Evolutionary conservation across 37 sponge, comb jelly and placozoan genomes (phyloP).

Genomic region (Crambe crambe): DNA sequence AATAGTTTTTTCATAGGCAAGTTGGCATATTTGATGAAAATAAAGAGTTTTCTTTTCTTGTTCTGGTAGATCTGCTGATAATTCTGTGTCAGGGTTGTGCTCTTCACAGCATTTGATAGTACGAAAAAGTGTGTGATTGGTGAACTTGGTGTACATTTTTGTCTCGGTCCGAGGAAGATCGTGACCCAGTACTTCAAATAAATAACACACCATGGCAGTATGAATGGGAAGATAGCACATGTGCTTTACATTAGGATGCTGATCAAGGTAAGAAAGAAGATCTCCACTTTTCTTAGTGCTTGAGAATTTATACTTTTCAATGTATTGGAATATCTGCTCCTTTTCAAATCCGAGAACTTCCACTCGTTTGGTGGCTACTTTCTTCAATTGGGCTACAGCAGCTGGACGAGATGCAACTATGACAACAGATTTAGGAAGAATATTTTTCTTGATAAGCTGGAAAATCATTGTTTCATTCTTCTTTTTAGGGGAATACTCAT

Average conservation of each 20-base stretch:
- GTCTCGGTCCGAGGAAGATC: conserved; percentile 25
- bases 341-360: conserved; percentile 26
- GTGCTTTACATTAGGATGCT: conserved; percentile 22
- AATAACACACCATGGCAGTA: conserved; percentile 14
- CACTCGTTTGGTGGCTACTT: not conserved
- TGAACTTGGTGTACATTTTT: conserved; percentile 19
- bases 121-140: not conserved
- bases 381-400: not conserved
- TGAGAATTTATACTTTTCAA: not conserved
- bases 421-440: not conserved
- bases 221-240: conserved; percentile 36
- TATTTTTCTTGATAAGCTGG: not conserved
- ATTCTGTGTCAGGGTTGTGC: not conserved
- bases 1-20: conserved; percentile 5
- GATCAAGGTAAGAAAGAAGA: not conserved
- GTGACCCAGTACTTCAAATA: not conserved
- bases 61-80: not conserved
- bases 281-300: not conserved
- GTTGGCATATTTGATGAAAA: conserved; percentile 9
- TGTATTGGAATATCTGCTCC: not conserved
- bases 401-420: conserved; percentile 18
- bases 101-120: not conserved
- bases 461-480: not conserved
- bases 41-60: not conserved
- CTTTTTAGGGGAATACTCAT: conserved; percentile 1